A percentile compares a stretch with the other conserved stretches of the same genome.
These are phyloP conservation scores for Drosophila setifemur DNA, from an alignment of 1,140 invertebrate genomes.

Conservation along the genomic window DNA sequence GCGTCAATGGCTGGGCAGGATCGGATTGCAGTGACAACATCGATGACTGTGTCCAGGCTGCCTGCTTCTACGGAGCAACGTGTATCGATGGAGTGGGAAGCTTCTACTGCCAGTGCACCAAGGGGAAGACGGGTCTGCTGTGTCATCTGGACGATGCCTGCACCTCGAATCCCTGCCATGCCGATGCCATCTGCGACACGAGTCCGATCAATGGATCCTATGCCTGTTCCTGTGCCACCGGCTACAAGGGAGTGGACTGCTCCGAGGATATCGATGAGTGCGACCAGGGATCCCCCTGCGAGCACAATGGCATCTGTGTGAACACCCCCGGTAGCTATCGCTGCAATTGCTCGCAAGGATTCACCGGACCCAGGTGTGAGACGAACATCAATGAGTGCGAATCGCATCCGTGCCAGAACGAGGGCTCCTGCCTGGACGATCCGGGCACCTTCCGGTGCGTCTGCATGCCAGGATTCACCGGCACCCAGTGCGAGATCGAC, in stretches of 20 bases:
- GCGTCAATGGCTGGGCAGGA: constrained; percentile 97
- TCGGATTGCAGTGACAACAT: constrained; percentile 95
- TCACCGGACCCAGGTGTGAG: constrained; percentile 95
- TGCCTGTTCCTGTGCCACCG: constrained; percentile 95
- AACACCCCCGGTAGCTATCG: constrained; percentile 97
- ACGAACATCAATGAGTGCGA: constrained; percentile 97
- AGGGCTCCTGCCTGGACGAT: constrained; percentile 96
- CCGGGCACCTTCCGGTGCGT: constrained; percentile 97
- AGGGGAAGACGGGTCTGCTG: constrained; percentile 95
- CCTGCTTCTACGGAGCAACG: constrained; percentile 98
- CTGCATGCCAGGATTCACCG: constrained; percentile 97
- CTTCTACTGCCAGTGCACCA: constrained; percentile 97
- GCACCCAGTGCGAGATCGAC: constrained; percentile 95
- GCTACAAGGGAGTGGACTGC: constrained; percentile 95
- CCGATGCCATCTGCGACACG: constrained; percentile 96
- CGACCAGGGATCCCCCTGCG: constrained; percentile 95
- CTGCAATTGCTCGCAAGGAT: constrained; percentile 95
- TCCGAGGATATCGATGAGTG: constrained; percentile 98
- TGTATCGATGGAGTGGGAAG: constrained; percentile 97
- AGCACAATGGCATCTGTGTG: constrained; percentile 96
- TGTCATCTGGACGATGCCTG: constrained; percentile 98
- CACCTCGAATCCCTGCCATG: constrained; percentile 97
- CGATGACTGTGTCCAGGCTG: constrained; percentile 95
- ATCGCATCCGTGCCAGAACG: constrained; percentile 96
- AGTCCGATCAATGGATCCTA: constrained; percentile 97